Percentiles rank a stretch among this genome's conserved stretches.
Conservation (phyloP, 2,113 vertebrate genomes). For the Tachycineta bicolor region DNA sequence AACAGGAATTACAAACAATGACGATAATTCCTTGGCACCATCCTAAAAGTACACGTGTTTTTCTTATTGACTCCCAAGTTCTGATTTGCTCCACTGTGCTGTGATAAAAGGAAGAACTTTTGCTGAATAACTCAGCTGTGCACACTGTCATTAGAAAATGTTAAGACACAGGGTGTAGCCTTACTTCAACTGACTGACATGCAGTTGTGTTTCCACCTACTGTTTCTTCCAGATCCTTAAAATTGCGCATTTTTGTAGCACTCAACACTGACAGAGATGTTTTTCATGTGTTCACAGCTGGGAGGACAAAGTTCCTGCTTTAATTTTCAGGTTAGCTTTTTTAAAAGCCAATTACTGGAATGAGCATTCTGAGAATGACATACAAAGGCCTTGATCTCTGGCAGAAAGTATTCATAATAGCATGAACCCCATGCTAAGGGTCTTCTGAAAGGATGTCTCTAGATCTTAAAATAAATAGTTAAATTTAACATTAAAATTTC, state of each 20-base stretch:
- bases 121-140: not conserved
- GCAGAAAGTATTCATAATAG: not conserved
- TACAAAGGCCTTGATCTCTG: not conserved
- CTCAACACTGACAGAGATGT: not conserved
- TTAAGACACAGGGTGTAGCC: not conserved
- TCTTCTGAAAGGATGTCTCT: not conserved
- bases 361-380: not conserved
- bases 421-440: not conserved
- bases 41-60: not conserved
- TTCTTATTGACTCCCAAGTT: not conserved
- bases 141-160: not conserved
- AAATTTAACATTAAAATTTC: not conserved
- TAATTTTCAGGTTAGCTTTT: not conserved
- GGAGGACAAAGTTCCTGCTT: not conserved
- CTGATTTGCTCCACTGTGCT: not conserved
- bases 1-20: not conserved
- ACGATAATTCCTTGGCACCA: not conserved
- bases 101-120: not conserved
- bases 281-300: not conserved
- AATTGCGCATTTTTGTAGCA: not conserved
- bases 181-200: rapidly evolving
- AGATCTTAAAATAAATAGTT: not conserved
- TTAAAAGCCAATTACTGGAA: not conserved
- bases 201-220: not conserved
- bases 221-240: not conserved